phyloP scores from a whole-genome alignment of 2,888 invertebrate species.

The Tetrapedia diversipes region DNA sequence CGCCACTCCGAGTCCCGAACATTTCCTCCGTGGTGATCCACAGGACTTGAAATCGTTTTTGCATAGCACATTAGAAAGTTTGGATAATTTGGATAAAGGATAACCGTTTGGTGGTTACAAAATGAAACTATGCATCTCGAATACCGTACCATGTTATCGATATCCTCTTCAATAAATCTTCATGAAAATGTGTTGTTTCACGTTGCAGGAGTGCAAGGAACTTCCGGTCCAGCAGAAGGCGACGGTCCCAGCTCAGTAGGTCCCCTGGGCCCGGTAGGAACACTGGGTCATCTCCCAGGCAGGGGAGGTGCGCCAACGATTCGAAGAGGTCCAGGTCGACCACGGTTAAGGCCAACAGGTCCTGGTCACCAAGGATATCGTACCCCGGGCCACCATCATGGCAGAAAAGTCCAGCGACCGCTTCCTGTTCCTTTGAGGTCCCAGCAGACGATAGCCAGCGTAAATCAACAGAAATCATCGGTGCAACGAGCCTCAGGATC shows the following conservation, averaged over 20 bases:
- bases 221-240: slow-evolving; percentile 72
- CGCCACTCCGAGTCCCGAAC: not conserved
- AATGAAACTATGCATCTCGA: no score
- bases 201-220: slow-evolving; percentile 65
- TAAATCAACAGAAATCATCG: slow-evolving; percentile 65
- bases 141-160: no score
- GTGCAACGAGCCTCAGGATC: slow-evolving; percentile 47
- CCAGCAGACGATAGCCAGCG: slow-evolving; percentile 71
- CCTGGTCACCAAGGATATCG: slow-evolving; percentile 87
- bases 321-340: slow-evolving; percentile 88
- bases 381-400: slow-evolving; percentile 80
- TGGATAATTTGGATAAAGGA: no score
- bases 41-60: not conserved
- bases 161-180: no score
- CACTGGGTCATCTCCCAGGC: slow-evolving; percentile 67
- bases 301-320: slow-evolving; percentile 75
- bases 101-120: no score
- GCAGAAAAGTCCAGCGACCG: slow-evolving; percentile 75
- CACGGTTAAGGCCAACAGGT: slow-evolving; percentile 87
- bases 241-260: slow-evolving; percentile 77
- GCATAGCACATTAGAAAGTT: no score
- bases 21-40: not conserved
- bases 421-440: slow-evolving; percentile 80
- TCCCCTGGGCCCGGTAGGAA: slow-evolving; percentile 72
- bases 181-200: no score